phyloP scores from a whole-genome alignment of 1,140 invertebrate species.

The Antheraea mylitta region DNA sequence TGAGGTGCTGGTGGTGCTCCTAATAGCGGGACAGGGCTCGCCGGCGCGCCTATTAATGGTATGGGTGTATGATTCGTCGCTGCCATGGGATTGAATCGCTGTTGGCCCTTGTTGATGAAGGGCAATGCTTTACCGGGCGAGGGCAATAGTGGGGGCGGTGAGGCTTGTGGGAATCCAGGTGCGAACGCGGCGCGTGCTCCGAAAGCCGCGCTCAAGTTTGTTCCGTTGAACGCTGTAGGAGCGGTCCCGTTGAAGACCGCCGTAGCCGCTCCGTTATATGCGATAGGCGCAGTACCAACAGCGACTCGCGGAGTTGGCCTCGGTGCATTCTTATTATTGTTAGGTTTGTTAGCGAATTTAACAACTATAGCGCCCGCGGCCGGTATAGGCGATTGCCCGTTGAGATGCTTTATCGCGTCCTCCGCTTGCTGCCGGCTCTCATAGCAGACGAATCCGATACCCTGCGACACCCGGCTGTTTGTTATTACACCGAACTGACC shows the following conservation, averaged over 20 bases:
- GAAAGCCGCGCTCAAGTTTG: constrained; percentile 59
- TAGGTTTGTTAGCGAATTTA: constrained; percentile 76
- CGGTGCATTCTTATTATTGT: constrained; percentile 56
- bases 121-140: constrained; percentile 75
- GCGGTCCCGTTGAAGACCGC: constrained; percentile 56
- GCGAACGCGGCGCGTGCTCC: constrained; percentile 56
- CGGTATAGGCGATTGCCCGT: constrained; percentile 64
- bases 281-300: constrained; percentile 42
- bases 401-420: constrained; percentile 72
- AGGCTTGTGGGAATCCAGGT: constrained; percentile 62
- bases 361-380: constrained; percentile 68
- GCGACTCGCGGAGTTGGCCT: constrained; percentile 45
- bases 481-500: constrained; percentile 68
- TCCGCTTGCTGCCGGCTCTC: constrained; percentile 70
- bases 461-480: constrained; percentile 73
- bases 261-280: constrained; percentile 54
- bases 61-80: constrained; percentile 65
- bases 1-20: constrained; percentile 56
- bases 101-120: constrained; percentile 76
- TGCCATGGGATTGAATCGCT: constrained; percentile 76
- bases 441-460: constrained; percentile 76
- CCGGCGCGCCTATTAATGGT: constrained; percentile 65
- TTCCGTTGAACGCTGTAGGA: constrained; percentile 57
- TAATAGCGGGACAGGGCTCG: constrained; percentile 63
- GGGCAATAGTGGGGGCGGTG: constrained; percentile 67